These are phyloP conservation scores for Entomobrya proxima DNA, from an alignment of 2,888 invertebrate genomes.

Conservation along the genomic window DNA sequence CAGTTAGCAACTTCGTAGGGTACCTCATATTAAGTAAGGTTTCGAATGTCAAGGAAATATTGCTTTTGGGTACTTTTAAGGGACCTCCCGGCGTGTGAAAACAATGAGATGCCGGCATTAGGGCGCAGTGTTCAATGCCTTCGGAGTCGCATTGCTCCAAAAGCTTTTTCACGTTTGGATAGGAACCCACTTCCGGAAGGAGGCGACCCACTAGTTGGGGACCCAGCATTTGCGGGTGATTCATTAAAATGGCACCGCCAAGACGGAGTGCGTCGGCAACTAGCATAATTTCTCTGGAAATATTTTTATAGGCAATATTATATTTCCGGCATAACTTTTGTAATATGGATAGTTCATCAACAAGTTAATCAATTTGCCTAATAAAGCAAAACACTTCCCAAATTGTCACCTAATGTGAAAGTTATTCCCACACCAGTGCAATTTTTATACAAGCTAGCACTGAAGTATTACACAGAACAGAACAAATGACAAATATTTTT, in stretches of 20 bases:
- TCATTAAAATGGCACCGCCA: constrained; percentile 94
- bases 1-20: neutral
- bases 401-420: too few species aligned
- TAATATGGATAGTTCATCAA: too few species aligned
- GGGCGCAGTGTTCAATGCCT: constrained; percentile 91
- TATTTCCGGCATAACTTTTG: too few species aligned
- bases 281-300: constrained; percentile 87
- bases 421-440: too few species aligned
- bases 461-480: too few species aligned
- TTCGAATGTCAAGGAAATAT: neutral
- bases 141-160: constrained; percentile 93
- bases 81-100: constrained; percentile 99
- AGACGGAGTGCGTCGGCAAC: constrained; percentile 95
- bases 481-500: too few species aligned
- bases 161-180: constrained; percentile 89
- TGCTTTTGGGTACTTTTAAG: constrained; percentile 83
- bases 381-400: too few species aligned
- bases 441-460: too few species aligned
- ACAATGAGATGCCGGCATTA: constrained; percentile 96
- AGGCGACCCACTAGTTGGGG: constrained; percentile 95
- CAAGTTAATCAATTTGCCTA: too few species aligned
- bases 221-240: constrained; percentile 96
- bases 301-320: too few species aligned
- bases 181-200: constrained; percentile 91
- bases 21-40: neutral